Conservation (phyloP, 2,797 vertebrate species). For the Xiphorhynchus erythropygius region DNA sequence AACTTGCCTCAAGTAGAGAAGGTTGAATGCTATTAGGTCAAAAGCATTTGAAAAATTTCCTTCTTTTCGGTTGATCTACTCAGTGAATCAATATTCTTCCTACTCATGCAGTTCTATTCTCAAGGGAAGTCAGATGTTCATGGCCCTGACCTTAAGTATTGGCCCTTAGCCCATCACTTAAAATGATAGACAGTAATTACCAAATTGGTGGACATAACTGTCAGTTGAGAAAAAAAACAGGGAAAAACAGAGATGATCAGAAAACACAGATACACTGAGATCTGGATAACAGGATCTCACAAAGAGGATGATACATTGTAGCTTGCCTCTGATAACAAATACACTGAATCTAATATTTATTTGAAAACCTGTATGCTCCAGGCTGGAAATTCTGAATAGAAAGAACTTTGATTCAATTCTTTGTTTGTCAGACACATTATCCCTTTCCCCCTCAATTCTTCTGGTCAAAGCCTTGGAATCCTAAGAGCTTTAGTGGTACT, state of each 20-base stretch:
- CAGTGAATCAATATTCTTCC: slow-evolving; percentile 58
- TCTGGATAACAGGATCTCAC: neutral
- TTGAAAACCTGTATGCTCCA: neutral
- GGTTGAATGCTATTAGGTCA: slow-evolving; percentile 14
- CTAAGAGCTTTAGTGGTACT: neutral
- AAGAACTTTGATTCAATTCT: neutral
- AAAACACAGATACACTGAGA: neutral
- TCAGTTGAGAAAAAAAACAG: neutral
- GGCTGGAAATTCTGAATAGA: neutral
- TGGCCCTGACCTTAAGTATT: slow-evolving; percentile 40
- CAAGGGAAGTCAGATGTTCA: slow-evolving; percentile 22
- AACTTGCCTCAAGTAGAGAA: slow-evolving; percentile 15
- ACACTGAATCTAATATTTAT: neutral
- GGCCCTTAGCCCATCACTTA: slow-evolving; percentile 50
- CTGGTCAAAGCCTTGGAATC: neutral
- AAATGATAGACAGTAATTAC: slow-evolving; percentile 68
- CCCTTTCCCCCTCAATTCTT: neutral
- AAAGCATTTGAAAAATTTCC: slow-evolving; percentile 14
- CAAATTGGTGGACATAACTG: slow-evolving; percentile 31
- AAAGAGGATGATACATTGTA: neutral
- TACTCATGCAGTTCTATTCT: neutral
- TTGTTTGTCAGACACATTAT: neutral
- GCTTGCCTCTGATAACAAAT: neutral
- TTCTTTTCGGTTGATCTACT: slow-evolving; percentile 18
- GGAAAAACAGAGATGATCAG: neutral